phyloP scores from a whole-genome alignment of 2,888 invertebrate species.

The Chironomus tentans region DNA sequence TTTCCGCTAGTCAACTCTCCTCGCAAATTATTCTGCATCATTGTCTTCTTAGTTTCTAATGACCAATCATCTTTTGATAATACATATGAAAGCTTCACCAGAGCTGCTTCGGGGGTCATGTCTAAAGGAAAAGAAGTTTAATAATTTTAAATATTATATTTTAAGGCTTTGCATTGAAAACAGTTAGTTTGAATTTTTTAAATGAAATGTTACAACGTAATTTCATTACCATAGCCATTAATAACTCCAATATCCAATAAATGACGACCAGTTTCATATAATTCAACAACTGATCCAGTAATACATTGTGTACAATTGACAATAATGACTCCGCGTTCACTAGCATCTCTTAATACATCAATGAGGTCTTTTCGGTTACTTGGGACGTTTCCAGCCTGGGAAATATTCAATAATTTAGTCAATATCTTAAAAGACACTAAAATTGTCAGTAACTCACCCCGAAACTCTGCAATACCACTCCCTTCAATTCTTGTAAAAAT shows the following conservation, averaged over 20 bases:
- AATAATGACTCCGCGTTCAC: constrained; percentile 69
- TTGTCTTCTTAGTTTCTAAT: constrained; percentile 56
- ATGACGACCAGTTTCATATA: constrained; percentile 78
- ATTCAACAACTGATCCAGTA: constrained; percentile 66
- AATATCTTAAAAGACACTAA: too few species aligned
- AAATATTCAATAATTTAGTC: too few species aligned
- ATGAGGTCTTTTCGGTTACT: constrained; percentile 72
- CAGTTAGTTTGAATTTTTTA: too few species aligned
- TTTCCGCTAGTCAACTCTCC: constrained; percentile 61
- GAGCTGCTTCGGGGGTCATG: constrained; percentile 82
- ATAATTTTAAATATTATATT: too few species aligned
- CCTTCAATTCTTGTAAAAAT: constrained; percentile 63
- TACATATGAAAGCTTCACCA: constrained; percentile 84
- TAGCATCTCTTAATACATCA: constrained; percentile 58
- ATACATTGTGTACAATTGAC: constrained; percentile 89
- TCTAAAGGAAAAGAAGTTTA: constrained; percentile 29
- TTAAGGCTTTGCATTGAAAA: too few species aligned
- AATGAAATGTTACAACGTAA: too few species aligned
- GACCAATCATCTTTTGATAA: constrained; percentile 66
- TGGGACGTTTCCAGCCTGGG: constrained; percentile 64
- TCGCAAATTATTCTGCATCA: constrained; percentile 67
- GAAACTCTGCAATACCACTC: constrained; percentile 85
- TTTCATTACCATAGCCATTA: constrained; percentile 34
- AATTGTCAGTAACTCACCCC: constrained; percentile 45
- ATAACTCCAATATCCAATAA: constrained; percentile 37